Base-by-base conservation (phyloP, 2,888 invertebrate genomes). In the Pantelozetes paolii region DNA sequence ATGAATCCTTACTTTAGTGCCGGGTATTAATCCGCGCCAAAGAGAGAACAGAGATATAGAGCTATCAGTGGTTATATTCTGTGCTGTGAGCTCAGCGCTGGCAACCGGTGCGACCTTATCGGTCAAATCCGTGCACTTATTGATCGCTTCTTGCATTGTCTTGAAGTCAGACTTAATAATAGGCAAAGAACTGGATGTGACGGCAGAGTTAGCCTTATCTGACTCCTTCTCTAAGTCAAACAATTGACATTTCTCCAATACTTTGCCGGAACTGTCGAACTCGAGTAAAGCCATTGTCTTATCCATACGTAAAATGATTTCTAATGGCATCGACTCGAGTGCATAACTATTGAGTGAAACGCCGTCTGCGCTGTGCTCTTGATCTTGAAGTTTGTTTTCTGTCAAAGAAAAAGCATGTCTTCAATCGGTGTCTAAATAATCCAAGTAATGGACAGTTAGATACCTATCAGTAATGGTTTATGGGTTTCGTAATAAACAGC, bases 151-250 rank as follows among this genome's bases (percentile, higher is more conserved):
- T 20, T 62, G 50, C 75, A 75, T 72, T 30, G 75, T 75, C 54
- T 64, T 67, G 30, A 73, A 74, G 36, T 74, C 73, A 32, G 30
- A 48, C n/a, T 28, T 67, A n/a, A 74, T 23, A 42, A 70, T 23
- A n/a, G 62, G 72, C 18, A 70, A 11, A 30, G 50, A 70, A 30
- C 28, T 73, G 18, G 5, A 36, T 0, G 36, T 2, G 9, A 69
- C 73, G 20, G 40, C 32, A 11, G 20, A 18, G 23, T 57, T 30
- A 15, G 59, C 72, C 9, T 18, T 72, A 1, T 72, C 72, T 2
- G 72, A 32, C 20, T 75, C 71, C 36, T 74, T 75, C 48, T 75
- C 75, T 18, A 75, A 23, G 42, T 75, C 75, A 26, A 69, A 75
- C 11, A 75, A 30, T 75, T 67, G 54, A 67, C 75, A 75, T 15